A percentile compares a stretch with the other conserved stretches of the same genome.
Conservation (phyloP, 92 coral and sea anemone species). For the Paragorgia papillata region DNA sequence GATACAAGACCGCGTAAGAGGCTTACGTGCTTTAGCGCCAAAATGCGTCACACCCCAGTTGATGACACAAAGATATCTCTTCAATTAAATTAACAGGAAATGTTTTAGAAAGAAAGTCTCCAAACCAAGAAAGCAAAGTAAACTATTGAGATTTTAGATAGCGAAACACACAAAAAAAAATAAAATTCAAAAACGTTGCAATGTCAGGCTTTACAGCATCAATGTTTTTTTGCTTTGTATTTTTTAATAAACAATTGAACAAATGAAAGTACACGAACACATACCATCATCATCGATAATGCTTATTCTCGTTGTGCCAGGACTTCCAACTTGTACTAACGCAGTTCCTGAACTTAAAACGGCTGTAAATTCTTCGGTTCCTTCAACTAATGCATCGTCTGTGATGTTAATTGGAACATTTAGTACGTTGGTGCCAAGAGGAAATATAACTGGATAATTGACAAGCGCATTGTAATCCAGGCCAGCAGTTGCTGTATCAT, state of each 20-base stretch:
- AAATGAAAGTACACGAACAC: not conserved
- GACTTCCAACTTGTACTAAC: not conserved
- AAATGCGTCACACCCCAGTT: too few relatives aligned
- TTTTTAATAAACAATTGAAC: not conserved
- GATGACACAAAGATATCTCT: too few relatives aligned
- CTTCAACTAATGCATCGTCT: constrained; percentile 36
- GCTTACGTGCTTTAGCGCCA: too few relatives aligned
- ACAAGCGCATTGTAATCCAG: not conserved
- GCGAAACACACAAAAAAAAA: too few relatives aligned
- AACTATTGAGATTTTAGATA: too few relatives aligned
- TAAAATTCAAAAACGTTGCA: too few relatives aligned
- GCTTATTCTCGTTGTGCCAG: not conserved
- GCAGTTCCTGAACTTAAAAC: constrained; percentile 7
- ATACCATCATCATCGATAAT: constrained; percentile 48
- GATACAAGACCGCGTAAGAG: too few relatives aligned
- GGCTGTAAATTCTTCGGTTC: constrained; percentile 28
- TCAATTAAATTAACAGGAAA: too few relatives aligned
- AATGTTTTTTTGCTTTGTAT: too few relatives aligned
- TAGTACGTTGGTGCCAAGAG: not conserved
- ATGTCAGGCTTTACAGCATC: too few relatives aligned
- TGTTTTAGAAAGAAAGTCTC: too few relatives aligned
- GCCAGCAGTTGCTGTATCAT: not conserved
- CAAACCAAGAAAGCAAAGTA: too few relatives aligned
- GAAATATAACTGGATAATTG: not conserved
- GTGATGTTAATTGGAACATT: constrained; percentile 2